Evolutionary conservation across 2,888 invertebrate genomes (phyloP).

Genomic region (Trachelus stipa): DNA sequence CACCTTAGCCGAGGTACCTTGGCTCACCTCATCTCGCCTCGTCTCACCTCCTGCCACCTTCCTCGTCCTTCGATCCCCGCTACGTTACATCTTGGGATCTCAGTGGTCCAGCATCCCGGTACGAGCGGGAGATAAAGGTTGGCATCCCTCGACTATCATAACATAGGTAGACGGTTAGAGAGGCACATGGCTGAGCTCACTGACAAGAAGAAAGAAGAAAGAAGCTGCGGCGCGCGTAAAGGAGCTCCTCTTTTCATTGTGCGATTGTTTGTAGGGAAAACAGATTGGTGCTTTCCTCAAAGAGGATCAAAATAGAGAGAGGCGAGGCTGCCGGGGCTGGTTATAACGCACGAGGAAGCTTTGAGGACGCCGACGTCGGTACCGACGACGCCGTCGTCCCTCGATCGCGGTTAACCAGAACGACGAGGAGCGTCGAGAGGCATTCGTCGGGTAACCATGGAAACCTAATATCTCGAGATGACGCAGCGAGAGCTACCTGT

Average conservation of each 20-base stretch:
- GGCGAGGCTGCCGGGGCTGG: no score
- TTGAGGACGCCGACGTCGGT: no score
- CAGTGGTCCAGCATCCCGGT: no score
- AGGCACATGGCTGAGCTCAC: constrained; percentile 25
- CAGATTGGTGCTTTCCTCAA: constrained; percentile 21
- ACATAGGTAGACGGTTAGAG: constrained; percentile 1
- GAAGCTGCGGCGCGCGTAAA: constrained; percentile 20
- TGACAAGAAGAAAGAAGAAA: constrained; percentile 31
- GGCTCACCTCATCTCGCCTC: no score
- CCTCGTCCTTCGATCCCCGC: no score
- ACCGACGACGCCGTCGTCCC: neutral
- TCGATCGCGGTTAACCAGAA: neutral
- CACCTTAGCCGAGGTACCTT: no score
- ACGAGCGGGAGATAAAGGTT: no score
- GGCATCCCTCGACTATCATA: constrained; percentile 3
- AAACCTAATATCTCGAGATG: constrained; percentile 2
- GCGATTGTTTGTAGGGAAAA: constrained; percentile 37
- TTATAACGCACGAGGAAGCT: no score
- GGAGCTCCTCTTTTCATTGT: constrained; percentile 24
- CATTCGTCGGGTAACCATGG: neutral
- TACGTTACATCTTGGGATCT: neutral
- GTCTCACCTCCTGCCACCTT: no score
- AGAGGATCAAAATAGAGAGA: constrained; percentile 10
- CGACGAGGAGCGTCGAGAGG: neutral
- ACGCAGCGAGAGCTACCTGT: neutral